Evolutionary conservation across 2,113 vertebrate genomes (phyloP).

Genomic region (Picathartes gymnocephalus): DNA sequence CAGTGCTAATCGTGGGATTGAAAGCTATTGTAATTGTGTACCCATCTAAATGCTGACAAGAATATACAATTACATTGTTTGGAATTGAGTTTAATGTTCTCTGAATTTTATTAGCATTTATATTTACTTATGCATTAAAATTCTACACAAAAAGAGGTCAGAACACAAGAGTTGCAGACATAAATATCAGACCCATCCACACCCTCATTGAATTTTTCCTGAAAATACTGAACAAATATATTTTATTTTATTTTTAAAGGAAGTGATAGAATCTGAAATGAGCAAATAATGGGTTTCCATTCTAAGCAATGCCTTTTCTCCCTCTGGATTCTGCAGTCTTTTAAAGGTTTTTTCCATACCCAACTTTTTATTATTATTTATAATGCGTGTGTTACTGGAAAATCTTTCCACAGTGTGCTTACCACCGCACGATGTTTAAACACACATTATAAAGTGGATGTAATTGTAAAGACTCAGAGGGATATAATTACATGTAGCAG

Average conservation of each 20-base stretch:
- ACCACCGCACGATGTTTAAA: constrained; percentile 74
- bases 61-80: constrained; percentile 78
- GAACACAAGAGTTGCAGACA: constrained; percentile 29
- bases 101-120: constrained; percentile 74
- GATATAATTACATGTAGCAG: constrained; percentile 81
- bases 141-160: constrained; percentile 65
- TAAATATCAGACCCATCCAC: constrained; percentile 45
- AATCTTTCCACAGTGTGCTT: constrained; percentile 72
- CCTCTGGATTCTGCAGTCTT: constrained; percentile 61
- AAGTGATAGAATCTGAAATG: constrained; percentile 65
- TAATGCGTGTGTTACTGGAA: constrained; percentile 51
- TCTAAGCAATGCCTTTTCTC: constrained; percentile 40
- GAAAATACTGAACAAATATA: constrained; percentile 19
- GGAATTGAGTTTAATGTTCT: constrained; percentile 73
- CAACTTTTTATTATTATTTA: constrained; percentile 72
- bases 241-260: constrained; percentile 58
- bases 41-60: constrained; percentile 75
- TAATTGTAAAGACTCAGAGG: constrained; percentile 81
- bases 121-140: constrained; percentile 75
- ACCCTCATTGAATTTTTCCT: neutral
- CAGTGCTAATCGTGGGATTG: constrained; percentile 73
- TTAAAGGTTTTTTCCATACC: constrained; percentile 57
- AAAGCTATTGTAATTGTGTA: constrained; percentile 78
- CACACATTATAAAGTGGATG: constrained; percentile 79
- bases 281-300: constrained; percentile 68